A percentile compares a stretch with the other conserved stretches of the same genome.
Conservation (phyloP, 30 jellyfish, hydroid and myxozoan genomes). For the Clytia hemisphaerica region DNA sequence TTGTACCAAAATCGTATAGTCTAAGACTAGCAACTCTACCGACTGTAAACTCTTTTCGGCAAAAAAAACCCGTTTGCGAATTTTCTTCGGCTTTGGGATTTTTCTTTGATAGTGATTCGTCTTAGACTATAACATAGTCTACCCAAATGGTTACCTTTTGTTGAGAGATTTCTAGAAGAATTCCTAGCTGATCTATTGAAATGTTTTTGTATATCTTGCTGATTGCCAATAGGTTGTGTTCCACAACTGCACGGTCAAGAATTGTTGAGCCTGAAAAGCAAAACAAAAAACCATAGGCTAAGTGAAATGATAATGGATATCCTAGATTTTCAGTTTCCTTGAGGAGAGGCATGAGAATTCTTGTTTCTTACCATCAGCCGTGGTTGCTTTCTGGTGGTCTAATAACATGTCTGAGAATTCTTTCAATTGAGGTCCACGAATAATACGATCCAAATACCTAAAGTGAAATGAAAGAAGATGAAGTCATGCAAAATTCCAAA, state of each 20-base stretch:
- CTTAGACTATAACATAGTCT: too few species aligned
- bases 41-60: too few species aligned
- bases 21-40: too few species aligned
- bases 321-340: background rate
- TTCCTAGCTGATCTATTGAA: constrained; percentile 68
- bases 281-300: too few species aligned
- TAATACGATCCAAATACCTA: constrained; percentile 76
- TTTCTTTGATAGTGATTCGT: too few species aligned
- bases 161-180: constrained; percentile 57
- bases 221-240: constrained; percentile 71
- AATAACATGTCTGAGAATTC: constrained; percentile 63
- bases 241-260: constrained; percentile 83
- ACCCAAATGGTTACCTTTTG: too few species aligned
- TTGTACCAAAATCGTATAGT: too few species aligned
- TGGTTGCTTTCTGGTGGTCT: constrained; percentile 77
- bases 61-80: too few species aligned
- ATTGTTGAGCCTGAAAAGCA: constrained; percentile 76
- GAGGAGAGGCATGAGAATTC: background rate
- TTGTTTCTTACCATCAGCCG: constrained; percentile 51
- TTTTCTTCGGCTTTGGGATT: too few species aligned
- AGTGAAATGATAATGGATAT: too few species aligned
- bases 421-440: constrained; percentile 67
- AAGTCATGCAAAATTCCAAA: background rate
- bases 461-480: background rate
- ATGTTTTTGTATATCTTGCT: constrained; percentile 74